These are phyloP conservation scores for Isoperla grammatica DNA, from an alignment of 2,888 invertebrate species.

Conservation along the genomic window DNA sequence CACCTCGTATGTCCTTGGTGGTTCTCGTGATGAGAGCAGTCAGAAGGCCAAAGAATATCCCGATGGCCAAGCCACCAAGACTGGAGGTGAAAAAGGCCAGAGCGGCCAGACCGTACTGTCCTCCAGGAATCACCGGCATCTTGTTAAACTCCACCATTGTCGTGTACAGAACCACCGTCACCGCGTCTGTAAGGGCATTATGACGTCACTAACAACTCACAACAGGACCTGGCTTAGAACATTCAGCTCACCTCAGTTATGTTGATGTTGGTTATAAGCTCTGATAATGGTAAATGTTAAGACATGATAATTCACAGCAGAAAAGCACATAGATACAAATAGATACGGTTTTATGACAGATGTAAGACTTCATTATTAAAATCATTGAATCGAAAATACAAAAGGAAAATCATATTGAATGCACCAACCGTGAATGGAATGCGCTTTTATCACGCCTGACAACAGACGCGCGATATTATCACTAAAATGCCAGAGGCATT, in stretches of 20 bases:
- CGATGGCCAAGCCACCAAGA: conserved; percentile 48
- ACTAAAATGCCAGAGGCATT: too few relatives aligned
- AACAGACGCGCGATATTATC: too few relatives aligned
- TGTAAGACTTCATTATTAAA: too few relatives aligned
- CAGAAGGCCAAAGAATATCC: conserved; percentile 48
- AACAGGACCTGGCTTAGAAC: background rate
- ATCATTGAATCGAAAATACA: too few relatives aligned
- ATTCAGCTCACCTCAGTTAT: background rate
- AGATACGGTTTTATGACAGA: too few relatives aligned
- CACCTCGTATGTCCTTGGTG: conserved; percentile 49
- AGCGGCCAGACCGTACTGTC: conserved; percentile 46
- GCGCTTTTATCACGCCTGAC: too few relatives aligned
- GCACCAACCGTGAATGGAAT: too few relatives aligned
- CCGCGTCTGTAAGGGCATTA: conserved; percentile 33
- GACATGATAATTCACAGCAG: background rate
- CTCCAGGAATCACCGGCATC: conserved; percentile 44
- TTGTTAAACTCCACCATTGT: conserved; percentile 50
- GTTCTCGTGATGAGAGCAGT: conserved; percentile 48
- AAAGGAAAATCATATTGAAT: too few relatives aligned
- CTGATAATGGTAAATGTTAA: background rate
- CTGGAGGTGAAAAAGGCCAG: conserved; percentile 51
- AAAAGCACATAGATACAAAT: too few relatives aligned
- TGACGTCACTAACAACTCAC: background rate
- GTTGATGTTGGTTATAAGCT: background rate
- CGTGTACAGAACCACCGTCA: conserved; percentile 37